Evolutionary conservation across 2,888 invertebrate genomes (phyloP), one percentile per base, ranked within the genome.

Genomic region (Lobophora halterata): DNA sequence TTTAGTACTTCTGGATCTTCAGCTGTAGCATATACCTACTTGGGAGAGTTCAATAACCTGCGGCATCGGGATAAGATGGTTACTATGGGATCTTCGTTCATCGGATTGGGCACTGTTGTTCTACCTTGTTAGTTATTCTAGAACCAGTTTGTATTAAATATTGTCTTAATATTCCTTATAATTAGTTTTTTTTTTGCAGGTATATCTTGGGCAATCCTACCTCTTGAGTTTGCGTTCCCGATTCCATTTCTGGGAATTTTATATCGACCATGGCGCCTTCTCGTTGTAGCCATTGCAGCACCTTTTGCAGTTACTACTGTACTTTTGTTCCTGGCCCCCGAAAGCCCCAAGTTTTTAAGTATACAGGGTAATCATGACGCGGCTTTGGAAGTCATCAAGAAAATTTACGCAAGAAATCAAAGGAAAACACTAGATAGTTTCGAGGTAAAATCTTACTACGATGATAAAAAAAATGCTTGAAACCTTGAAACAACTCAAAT

Each of bases 341-440:
- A 96, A 65, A 95, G 93, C 46, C 95, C 96, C 0, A 94, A 94
- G 71, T 96, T 92, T 67, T 77, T 92, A 21, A 85, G 91, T 19
- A 89, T 92, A 0, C 90, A 89, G 32, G 92, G 92, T 0, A 76
- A 87, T 33, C 71, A 86, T 1, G 87, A 90, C 0, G 86, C 88
- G 23, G 92, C 94, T 0, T 62, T 95, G 28, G 60, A 67, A 1
- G 75, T 83, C 0, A 63, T 86, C 13, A 80, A 65, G 54, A 70
- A 58, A 7, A 85, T 87, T n/a, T 86, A 83, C 33, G 50, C 71
- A 3, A 51, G 65, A 0, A 86, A 87, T 34, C 71, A 70, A 3
- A 64, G 71, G 26, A 58, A 52, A 45, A 55, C 70, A 0, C 56
- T 46, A 5, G 77, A 83, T 2, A 68, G 50, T 9, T 86, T 78